phyloP scores from a whole-genome alignment of 2,797 vertebrate genomes.

The Rhinatrema bivittatum region DNA sequence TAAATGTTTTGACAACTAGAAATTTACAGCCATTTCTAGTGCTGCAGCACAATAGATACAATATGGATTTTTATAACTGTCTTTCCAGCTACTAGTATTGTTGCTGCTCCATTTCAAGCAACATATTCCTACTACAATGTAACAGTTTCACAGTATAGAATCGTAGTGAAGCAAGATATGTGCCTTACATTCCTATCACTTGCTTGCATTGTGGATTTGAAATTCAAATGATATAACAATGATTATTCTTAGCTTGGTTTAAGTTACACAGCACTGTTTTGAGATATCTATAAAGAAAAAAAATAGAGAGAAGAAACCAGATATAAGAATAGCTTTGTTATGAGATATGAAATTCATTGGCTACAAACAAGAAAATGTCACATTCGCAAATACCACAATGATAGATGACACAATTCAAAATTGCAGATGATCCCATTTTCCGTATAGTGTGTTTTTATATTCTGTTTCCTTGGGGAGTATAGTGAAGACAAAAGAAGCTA shows the following conservation, averaged over 20 bases:
- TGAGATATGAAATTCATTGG: constrained; percentile 28
- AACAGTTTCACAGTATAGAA: too few relatives aligned
- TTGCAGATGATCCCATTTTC: constrained; percentile 30
- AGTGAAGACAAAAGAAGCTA: constrained; percentile 20
- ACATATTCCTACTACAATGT: too few relatives aligned
- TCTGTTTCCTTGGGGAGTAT: constrained; percentile 24
- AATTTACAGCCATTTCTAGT: too few relatives aligned
- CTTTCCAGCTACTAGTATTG: too few relatives aligned
- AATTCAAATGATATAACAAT: constrained; percentile 15
- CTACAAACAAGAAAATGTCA: constrained; percentile 31
- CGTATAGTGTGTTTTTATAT: constrained; percentile 30
- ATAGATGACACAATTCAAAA: constrained; percentile 5
- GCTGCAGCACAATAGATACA: too few relatives aligned
- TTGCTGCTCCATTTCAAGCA: too few relatives aligned
- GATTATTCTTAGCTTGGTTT: constrained; percentile 8
- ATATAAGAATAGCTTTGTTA: constrained; percentile 12
- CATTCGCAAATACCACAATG: constrained; percentile 18
- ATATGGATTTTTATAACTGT: too few relatives aligned
- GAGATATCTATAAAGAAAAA: constrained; percentile 15
- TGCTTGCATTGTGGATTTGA: not conserved
- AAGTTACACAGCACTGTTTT: constrained; percentile 17
- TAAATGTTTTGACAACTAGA: too few relatives aligned
- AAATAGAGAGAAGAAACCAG: constrained; percentile 3
- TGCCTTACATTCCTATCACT: constrained; percentile 21
- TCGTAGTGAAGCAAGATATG: too few relatives aligned